Evolutionary conservation across 2,797 vertebrate genomes (phyloP), one percentile per base, ranked within the genome.

Genomic region (Diplodus sargus): DNA sequence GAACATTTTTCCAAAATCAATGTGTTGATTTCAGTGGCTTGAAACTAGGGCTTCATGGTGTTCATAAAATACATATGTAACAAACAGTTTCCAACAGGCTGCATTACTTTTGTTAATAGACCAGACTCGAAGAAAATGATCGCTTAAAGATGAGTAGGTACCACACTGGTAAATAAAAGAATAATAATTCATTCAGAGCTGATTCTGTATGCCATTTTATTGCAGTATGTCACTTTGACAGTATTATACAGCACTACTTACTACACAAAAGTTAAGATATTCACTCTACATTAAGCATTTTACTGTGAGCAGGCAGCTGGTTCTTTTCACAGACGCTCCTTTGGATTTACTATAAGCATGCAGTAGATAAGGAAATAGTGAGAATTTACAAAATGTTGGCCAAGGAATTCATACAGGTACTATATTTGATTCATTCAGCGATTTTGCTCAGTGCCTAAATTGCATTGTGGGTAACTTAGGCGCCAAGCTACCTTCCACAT

Each of bases 271-370:
- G 15, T 57, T 48, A 72, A 61, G 61, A 30, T 62, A 61, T 79
- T 65, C 13, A 63, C 56, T 60, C 72, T 58, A 5, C 22, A 56
- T 3, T 78, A 57, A 74, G 22, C 54, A n/a, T 78, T 63, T 66
- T 5, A 58, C 57, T 60, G 65, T 42, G 30, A 69, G 64, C 22
- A 1, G 17, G 25, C 63, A 62, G 58, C 39, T 64, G 53, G 34
- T 71, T 74, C 6, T 66, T 81, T 45, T 68, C 51, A 54, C 47
- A 66, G n/a, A 51, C 39, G 28, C 28, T 63, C 47, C 39, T 72
- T 51, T 47, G n/a, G 78, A 57, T 71, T 76, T 61, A 47, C 54
- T 18, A 74, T 75, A 70, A 72, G 28, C 65, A 69, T 58, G 28
- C 39, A 64, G 22, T 20, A 34, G 76, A 67, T 82, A 78, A 77